A percentile compares a stretch with the other conserved stretches of the same genome.
These are phyloP conservation scores for Origma solitaria DNA, from an alignment of 2,113 vertebrate species.

Conservation along the genomic window DNA sequence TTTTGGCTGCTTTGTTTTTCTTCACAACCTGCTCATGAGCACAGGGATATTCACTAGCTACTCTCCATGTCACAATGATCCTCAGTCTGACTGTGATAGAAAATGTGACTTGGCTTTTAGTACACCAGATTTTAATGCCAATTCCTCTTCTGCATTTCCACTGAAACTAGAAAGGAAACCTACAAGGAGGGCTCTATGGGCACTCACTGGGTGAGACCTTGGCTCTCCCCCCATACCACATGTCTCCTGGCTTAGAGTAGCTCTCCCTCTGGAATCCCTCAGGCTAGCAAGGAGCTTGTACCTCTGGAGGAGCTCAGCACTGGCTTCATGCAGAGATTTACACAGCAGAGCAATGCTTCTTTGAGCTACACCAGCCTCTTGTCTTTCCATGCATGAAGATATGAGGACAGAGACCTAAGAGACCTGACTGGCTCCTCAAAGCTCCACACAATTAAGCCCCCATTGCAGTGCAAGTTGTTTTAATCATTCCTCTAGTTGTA, in stretches of 20 bases:
- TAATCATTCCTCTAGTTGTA: neutral
- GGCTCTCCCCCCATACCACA: accelerated
- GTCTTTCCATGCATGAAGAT: neutral
- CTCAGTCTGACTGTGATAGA: neutral
- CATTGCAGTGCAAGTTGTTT: neutral
- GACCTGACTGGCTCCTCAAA: neutral
- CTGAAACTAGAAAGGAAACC: neutral
- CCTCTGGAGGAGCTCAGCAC: neutral
- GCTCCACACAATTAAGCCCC: neutral
- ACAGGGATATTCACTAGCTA: neutral
- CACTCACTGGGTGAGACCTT: neutral
- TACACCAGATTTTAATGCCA: neutral
- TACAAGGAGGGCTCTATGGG: neutral
- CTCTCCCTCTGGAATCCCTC: neutral
- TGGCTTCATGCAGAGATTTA: neutral
- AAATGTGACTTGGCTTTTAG: neutral
- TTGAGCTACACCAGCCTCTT: neutral
- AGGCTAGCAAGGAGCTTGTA: neutral
- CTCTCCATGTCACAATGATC: neutral
- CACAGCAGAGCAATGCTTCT: neutral
- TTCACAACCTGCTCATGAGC: neutral
- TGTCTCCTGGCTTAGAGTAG: neutral
- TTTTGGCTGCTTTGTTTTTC: neutral
- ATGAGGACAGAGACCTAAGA: neutral
- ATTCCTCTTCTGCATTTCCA: neutral